phyloP scores from a whole-genome alignment of 1,140 invertebrate genomes.

The Magallana gigas region DNA sequence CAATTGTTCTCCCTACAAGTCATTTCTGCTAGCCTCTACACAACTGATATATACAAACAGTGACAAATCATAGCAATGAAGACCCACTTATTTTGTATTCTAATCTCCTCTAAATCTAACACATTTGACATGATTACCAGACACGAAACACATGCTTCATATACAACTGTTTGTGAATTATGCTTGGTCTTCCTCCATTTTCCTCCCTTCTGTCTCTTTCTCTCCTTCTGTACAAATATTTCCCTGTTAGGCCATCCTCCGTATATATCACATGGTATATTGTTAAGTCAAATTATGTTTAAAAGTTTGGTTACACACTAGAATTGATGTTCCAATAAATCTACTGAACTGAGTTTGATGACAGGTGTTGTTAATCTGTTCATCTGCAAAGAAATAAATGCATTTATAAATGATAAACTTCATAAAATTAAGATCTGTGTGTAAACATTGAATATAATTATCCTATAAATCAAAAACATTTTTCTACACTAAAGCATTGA shows the following conservation, averaged over 20 bases:
- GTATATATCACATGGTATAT: slow-evolving; percentile 10
- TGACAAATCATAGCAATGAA: not conserved
- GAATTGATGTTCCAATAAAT: slow-evolving; percentile 80
- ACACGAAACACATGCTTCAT: not conserved
- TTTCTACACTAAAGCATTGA: no score
- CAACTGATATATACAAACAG: not conserved
- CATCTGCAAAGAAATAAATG: slow-evolving; percentile 87
- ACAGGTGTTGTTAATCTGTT: slow-evolving; percentile 97
- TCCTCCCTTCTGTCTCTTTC: not conserved
- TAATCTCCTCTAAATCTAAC: slow-evolving; percentile 6
- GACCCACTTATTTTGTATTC: not conserved
- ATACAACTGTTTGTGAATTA: not conserved
- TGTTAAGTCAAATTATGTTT: not conserved
- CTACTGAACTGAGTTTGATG: slow-evolving; percentile 89
- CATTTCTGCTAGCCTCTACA: not conserved
- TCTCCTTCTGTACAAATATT: slow-evolving; percentile 4
- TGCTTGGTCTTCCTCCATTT: not conserved
- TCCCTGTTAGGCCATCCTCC: not conserved
- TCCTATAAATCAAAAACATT: no score
- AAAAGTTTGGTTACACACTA: slow-evolving; percentile 52
- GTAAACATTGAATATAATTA: no score
- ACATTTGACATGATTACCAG: not conserved
- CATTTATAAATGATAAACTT: not conserved
- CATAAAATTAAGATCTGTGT: no score
- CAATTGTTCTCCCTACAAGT: not conserved